Evolutionary conservation across 2,888 invertebrate species (phyloP).

Genomic region (Ischnura elegans): DNA sequence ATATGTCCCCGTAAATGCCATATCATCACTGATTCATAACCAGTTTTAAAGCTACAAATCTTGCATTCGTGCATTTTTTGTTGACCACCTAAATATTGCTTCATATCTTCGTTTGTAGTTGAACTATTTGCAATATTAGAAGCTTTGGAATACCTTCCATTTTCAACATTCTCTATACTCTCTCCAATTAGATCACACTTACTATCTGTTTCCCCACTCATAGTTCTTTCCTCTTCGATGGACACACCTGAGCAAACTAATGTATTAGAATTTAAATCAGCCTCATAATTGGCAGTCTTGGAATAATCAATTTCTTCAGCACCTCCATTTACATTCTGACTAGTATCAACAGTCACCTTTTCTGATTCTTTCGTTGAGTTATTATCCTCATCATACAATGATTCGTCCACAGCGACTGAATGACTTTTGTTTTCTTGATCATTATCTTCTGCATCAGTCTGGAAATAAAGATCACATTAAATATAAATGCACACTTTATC

Average conservation of each 20-base stretch:
- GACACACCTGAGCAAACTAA: no score
- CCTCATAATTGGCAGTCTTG: no score
- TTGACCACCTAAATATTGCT: neutral
- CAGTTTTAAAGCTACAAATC: conserved; percentile 44
- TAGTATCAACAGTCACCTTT: neutral
- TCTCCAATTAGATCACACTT: no score
- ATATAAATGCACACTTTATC: neutral
- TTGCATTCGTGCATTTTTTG: conserved; percentile 32
- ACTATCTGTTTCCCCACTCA: no score
- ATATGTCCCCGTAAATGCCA: conserved; percentile 56
- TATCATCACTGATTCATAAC: conserved; percentile 44
- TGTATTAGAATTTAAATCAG: no score
- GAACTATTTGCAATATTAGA: neutral
- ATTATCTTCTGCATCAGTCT: neutral
- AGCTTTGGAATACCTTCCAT: neutral
- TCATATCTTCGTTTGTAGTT: neutral
- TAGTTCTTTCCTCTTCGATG: no score
- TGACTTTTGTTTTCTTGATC: neutral
- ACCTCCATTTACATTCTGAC: neutral
- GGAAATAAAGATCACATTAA: neutral
- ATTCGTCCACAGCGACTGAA: neutral
- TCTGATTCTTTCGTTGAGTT: neutral
- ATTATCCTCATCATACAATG: neutral
- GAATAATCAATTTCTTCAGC: neutral
- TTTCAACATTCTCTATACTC: no score